Evolutionary conservation across 2,797 vertebrate genomes (phyloP).

Genomic region (Remorina albescens): DNA sequence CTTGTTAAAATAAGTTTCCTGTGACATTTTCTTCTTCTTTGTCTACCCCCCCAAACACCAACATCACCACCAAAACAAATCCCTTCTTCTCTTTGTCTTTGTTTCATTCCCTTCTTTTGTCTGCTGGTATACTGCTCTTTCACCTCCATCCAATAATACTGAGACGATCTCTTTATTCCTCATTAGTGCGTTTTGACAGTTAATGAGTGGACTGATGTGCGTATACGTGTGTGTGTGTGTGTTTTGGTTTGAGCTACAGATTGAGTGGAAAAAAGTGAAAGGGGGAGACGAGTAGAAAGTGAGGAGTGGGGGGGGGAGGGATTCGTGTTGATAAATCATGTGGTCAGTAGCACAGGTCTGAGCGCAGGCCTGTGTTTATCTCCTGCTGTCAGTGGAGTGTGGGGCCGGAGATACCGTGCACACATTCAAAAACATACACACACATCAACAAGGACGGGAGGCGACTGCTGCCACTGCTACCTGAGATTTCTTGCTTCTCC

Average conservation of each 20-base stretch:
- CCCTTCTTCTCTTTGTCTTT: conserved; percentile 45
- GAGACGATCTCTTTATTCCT: conserved; percentile 74
- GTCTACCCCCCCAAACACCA: background rate
- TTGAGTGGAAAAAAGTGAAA: conserved; percentile 35
- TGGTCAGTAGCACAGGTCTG: conserved; percentile 77
- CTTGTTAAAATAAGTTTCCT: conserved; percentile 37
- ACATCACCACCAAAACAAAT: background rate
- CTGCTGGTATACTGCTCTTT: conserved; percentile 57
- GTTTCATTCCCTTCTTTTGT: conserved; percentile 56
- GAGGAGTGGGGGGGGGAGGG: conserved; percentile 67
- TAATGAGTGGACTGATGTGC: conserved; percentile 65
- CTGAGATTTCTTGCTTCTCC: conserved; percentile 66
- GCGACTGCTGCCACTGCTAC: conserved; percentile 67
- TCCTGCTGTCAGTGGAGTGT: conserved; percentile 82
- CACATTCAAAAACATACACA: conserved; percentile 54
- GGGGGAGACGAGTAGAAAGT: conserved; percentile 13
- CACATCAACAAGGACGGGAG: conserved; percentile 54
- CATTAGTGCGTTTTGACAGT: conserved; percentile 77
- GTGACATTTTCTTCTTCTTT: conserved; percentile 40
- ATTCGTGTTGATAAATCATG: conserved; percentile 86
- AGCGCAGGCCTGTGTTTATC: conserved; percentile 81
- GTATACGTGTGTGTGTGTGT: conserved; percentile 7
- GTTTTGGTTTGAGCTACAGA: background rate
- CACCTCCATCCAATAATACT: conserved; percentile 53
- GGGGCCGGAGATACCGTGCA: conserved; percentile 77